Conservation (phyloP, 2,113 vertebrate species). For the Sebastes fasciatus region DNA sequence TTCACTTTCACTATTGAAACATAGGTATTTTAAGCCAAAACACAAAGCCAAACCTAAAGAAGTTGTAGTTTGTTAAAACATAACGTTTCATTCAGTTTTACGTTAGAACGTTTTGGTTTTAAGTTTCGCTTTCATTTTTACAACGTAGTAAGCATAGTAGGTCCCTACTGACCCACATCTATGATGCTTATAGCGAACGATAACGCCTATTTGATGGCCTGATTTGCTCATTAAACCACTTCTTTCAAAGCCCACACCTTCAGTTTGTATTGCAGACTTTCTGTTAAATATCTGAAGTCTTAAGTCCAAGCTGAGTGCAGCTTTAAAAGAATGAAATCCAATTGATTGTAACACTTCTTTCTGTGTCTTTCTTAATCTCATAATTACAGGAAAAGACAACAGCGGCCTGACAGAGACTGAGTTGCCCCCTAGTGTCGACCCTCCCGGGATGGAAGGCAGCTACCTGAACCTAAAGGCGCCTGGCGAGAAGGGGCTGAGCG, state of each 20-base stretch:
- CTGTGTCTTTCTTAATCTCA: constrained; percentile 3
- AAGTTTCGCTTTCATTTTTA: no score
- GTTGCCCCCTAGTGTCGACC: constrained; percentile 85
- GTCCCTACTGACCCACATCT: no score
- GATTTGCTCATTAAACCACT: neutral
- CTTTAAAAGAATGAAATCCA: neutral
- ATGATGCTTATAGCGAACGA: no score
- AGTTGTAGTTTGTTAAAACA: no score
- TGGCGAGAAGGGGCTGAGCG: constrained; percentile 87
- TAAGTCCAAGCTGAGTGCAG: neutral
- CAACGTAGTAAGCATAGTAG: no score
- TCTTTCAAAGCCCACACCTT: neutral
- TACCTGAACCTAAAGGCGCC: constrained; percentile 94
- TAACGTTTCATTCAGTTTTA: no score
- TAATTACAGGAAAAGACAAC: constrained; percentile 90
- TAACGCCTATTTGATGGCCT: no score
- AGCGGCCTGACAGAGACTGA: constrained; percentile 87
- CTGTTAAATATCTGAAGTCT: neutral
- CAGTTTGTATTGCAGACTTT: neutral
- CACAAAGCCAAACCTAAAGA: no score
- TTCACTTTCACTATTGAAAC: no score
- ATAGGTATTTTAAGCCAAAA: no score
- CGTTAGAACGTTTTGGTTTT: no score
- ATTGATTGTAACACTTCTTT: neutral
- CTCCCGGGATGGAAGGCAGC: constrained; percentile 93